Evolutionary conservation across 2,113 vertebrate species (phyloP).

Genomic region (Esox niger): DNA sequence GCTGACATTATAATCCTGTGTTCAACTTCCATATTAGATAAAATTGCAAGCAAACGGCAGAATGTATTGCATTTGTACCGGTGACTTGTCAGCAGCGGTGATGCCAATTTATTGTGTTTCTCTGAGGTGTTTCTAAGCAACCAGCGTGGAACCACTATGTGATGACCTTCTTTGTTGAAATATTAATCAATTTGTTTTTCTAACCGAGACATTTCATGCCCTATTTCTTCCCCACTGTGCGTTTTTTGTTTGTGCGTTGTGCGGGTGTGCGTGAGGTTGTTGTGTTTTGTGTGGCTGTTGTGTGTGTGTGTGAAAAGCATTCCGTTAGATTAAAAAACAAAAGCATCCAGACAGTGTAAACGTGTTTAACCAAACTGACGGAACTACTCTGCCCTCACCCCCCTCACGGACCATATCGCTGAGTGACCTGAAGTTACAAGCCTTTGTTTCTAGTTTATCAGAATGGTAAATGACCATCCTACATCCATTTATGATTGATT

Average conservation of each 20-base stretch:
- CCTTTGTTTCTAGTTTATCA: too few relatives aligned
- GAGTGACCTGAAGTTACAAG: too few relatives aligned
- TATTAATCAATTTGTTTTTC: conserved; percentile 22
- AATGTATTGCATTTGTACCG: background rate
- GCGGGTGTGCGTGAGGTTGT: too few relatives aligned
- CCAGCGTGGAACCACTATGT: background rate
- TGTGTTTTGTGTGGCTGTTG: too few relatives aligned
- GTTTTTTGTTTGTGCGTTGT: background rate
- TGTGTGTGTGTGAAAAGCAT: background rate
- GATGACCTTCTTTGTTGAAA: conserved; percentile 33
- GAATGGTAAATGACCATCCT: too few relatives aligned
- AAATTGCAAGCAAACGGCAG: background rate
- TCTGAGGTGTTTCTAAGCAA: conserved; percentile 14
- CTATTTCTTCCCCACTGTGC: conserved; percentile 26
- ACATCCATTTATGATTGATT: background rate
- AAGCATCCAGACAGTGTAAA: background rate
- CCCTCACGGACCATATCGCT: background rate
- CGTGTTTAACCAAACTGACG: too few relatives aligned
- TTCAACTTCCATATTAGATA: background rate
- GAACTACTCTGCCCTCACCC: too few relatives aligned
- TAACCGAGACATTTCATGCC: conserved; percentile 30
- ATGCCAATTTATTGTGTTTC: background rate
- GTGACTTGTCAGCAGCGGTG: background rate
- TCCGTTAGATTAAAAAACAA: background rate
- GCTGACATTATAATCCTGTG: too few relatives aligned